Evolutionary conservation across 1,140 invertebrate species (phyloP), one percentile per base, ranked within the genome.

Genomic region (Eurosta solidaginis): DNA sequence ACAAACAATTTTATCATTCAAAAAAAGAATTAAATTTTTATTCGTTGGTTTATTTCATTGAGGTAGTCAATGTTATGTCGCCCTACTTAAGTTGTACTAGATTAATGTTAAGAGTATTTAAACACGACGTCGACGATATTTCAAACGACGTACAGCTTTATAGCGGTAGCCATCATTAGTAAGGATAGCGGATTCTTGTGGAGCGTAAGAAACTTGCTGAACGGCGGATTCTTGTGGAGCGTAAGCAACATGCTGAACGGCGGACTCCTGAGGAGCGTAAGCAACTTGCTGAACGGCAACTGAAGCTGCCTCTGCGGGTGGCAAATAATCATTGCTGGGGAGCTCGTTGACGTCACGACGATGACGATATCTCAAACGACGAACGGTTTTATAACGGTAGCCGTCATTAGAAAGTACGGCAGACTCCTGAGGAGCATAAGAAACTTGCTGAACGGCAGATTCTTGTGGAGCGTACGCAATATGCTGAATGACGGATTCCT

Each of bases 271-370:
- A 54, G 9, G 68, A n/a, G n/a, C n/a, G n/a, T n/a, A n/a, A n/a
- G 68, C 4, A 82, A 54, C 33, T 83, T 81, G 76, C 33, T 80
- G 0, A 84, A 42, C 17, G 80, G 78, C 4, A n/a, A 79, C 54
- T 82, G 6, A 12, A 80, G 17, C 73, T 80, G n/a, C n/a, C n/a
- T n/a, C n/a, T n/a, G n/a, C n/a, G n/a, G 82, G 84, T 29, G 84
- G 84, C 81, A 85, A 80, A 77, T 85, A 85, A 33, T 85, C 83
- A 17, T 77, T 75, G 3, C 83, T 68, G 1, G 78, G 78, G 2
- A 83, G 54, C 63, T 84, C 83, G 76, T 49, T 82, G 12, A 83
- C 83, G 79, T 84, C 83, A 78, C 83, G 83, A 81, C 83, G 82
- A 14, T 47, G 82, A 77, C 83, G 83, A 52, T 81, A 80, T 40